Evolutionary conservation across 1,140 invertebrate species (phyloP).

Genomic region (Branchinecta lindahli): DNA sequence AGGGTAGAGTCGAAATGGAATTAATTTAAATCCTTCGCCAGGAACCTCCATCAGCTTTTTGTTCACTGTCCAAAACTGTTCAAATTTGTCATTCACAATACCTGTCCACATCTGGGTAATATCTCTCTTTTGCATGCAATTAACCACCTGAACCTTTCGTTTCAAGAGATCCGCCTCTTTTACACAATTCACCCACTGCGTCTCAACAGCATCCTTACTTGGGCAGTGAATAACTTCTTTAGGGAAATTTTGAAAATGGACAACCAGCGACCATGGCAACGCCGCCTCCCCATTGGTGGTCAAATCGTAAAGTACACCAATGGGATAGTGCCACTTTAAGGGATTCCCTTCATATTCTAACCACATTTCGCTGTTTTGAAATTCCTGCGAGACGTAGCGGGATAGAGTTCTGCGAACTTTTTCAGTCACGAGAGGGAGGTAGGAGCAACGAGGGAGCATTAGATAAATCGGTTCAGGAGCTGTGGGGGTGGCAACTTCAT

Average conservation of each 20-base stretch:
- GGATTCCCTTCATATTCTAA: constrained; percentile 81
- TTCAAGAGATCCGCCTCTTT: constrained; percentile 98
- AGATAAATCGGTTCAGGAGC: constrained; percentile 82
- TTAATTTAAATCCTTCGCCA: constrained; percentile 70
- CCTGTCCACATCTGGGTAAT: constrained; percentile 92
- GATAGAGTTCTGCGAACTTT: constrained; percentile 86
- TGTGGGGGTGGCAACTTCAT: constrained; percentile 73
- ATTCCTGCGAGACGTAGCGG: constrained; percentile 60
- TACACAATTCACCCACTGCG: constrained; percentile 82
- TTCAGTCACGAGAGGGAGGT: constrained; percentile 88
- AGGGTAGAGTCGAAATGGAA: constrained; percentile 74
- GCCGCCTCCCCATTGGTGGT: constrained; percentile 46
- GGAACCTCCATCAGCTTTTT: constrained; percentile 76
- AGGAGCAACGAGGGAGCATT: constrained; percentile 85
- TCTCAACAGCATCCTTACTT: constrained; percentile 75
- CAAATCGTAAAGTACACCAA: constrained; percentile 85
- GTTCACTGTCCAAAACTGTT: constrained; percentile 97
- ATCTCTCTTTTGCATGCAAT: constrained; percentile 92
- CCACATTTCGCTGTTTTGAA: constrained; percentile 81
- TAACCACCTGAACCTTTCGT: constrained; percentile 76
- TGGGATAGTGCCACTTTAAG: constrained; percentile 90
- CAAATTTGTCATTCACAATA: constrained; percentile 91
- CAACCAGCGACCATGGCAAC: constrained; percentile 81
- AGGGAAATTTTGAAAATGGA: constrained; percentile 87
- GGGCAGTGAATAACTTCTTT: constrained; percentile 60